Percentiles rank a stretch among this genome's conserved stretches.
phyloP scores from a whole-genome alignment of 2,888 invertebrate species.

The Cryptus armator region DNA sequence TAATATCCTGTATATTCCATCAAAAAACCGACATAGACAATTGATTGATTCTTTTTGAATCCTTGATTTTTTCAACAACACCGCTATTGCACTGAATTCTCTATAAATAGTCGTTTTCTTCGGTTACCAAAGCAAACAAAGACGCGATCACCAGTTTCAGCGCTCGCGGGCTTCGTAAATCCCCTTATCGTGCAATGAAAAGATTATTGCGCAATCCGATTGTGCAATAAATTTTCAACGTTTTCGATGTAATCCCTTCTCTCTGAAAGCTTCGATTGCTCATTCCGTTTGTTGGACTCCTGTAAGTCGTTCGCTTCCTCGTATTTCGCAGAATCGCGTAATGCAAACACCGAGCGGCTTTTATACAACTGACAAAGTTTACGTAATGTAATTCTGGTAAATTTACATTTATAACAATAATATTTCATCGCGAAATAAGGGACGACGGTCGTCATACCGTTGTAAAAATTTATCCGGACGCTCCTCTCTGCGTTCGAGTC shows the following conservation, averaged over 20 bases:
- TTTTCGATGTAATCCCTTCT: no score
- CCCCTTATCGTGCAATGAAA: neutral
- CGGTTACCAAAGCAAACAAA: neutral
- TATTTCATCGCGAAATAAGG: slow-evolving; percentile 5
- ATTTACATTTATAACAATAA: slow-evolving; percentile 23
- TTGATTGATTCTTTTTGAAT: neutral
- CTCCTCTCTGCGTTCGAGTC: neutral
- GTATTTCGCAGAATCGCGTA: no score
- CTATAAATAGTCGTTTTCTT: neutral
- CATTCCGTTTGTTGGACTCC: no score
- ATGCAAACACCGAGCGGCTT: neutral
- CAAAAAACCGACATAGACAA: no score
- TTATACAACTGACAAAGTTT: neutral
- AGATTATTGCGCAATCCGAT: neutral
- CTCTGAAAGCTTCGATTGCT: no score
- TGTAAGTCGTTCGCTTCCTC: no score
- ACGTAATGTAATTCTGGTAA: neutral
- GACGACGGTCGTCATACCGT: slow-evolving; percentile 3
- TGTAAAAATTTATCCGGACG: slow-evolving; percentile 28
- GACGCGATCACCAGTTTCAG: neutral
- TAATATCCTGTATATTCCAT: no score
- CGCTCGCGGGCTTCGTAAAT: neutral
- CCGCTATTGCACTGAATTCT: neutral
- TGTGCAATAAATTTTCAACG: no score
- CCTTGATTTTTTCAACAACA: neutral